Evolutionary conservation across 2,888 invertebrate genomes (phyloP).

Genomic region (Stegana nigrithorax): DNA sequence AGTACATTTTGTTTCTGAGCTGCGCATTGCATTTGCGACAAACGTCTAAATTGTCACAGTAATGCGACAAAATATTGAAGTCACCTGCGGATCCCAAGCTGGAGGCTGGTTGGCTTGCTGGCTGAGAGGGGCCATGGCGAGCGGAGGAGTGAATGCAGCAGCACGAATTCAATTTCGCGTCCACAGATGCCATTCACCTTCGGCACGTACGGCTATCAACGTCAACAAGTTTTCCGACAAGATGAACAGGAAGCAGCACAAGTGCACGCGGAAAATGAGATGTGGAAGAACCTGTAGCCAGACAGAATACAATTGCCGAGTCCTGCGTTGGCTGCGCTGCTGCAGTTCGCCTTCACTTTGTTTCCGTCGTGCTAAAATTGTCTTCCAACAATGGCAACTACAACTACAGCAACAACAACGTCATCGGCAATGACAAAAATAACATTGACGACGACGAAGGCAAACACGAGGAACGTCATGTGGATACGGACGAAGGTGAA

Average conservation of each 20-base stretch:
- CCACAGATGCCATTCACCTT: slow-evolving; percentile 61
- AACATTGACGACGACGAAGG: slow-evolving; percentile 6
- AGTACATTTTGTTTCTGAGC: not conserved
- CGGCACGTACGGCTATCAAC: slow-evolving; percentile 60
- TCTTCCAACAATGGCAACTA: too few species aligned
- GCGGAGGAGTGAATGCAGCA: too few species aligned
- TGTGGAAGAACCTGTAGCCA: not conserved
- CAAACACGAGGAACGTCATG: slow-evolving; percentile 28
- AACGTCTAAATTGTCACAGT: slow-evolving; percentile 61
- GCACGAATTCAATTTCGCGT: slow-evolving; percentile 62
- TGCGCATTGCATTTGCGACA: slow-evolving; percentile 36
- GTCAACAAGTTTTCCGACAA: slow-evolving; percentile 54
- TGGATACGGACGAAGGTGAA: not conserved
- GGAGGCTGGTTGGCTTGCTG: too few species aligned
- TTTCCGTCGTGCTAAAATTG: too few species aligned
- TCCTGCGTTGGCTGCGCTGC: too few species aligned
- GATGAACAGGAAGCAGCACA: not conserved
- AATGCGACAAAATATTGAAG: slow-evolving; percentile 61
- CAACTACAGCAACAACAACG: not conserved
- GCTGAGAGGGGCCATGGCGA: too few species aligned
- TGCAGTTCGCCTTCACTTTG: too few species aligned
- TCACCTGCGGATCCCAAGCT: slow-evolving; percentile 34
- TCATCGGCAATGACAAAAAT: not conserved
- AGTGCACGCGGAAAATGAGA: not conserved
- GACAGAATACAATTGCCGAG: not conserved